A percentile compares a stretch with the other conserved stretches of the same genome.
phyloP scores from a whole-genome alignment of 2,888 invertebrate species.

The Hyles lineata region DNA sequence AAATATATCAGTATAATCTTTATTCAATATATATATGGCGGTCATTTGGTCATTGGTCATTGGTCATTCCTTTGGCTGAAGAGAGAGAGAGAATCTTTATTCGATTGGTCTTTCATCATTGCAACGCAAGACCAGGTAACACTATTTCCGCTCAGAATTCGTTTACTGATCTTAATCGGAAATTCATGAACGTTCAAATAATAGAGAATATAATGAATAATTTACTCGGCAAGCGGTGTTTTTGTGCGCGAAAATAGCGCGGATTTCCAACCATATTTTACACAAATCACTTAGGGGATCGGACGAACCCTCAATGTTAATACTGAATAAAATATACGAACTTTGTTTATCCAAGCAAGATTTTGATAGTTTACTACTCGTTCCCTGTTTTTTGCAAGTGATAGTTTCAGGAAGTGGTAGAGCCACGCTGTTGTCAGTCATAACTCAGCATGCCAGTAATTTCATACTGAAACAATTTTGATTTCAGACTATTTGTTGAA shows the following conservation, averaged over 20 bases:
- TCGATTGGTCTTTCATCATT: too few relatives aligned
- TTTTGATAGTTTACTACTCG: neutral
- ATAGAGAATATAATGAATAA: slow-evolving; percentile 20
- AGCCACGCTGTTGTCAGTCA: too few relatives aligned
- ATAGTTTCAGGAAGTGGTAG: neutral
- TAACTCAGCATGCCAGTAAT: too few relatives aligned
- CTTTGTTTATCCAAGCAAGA: slow-evolving; percentile 15
- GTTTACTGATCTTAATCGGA: neutral
- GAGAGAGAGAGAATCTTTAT: too few relatives aligned
- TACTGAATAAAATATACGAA: slow-evolving; percentile 13
- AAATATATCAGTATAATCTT: too few relatives aligned
- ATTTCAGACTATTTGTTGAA: too few relatives aligned
- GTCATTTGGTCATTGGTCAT: too few relatives aligned
- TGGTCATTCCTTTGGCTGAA: too few relatives aligned
- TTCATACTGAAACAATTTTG: too few relatives aligned
- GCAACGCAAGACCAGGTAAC: too few relatives aligned
- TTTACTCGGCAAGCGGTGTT: neutral
- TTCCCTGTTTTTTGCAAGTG: neutral
- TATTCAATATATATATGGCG: too few relatives aligned
- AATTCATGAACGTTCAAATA: neutral
- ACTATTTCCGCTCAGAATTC: neutral
- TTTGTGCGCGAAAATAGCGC: neutral
- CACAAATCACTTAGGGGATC: slow-evolving; percentile 11
- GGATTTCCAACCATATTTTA: slow-evolving; percentile 10
- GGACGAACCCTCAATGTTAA: slow-evolving; percentile 6